Evolutionary conservation across 2,888 invertebrate species (phyloP).

Genomic region (Machimus atricapillus): DNA sequence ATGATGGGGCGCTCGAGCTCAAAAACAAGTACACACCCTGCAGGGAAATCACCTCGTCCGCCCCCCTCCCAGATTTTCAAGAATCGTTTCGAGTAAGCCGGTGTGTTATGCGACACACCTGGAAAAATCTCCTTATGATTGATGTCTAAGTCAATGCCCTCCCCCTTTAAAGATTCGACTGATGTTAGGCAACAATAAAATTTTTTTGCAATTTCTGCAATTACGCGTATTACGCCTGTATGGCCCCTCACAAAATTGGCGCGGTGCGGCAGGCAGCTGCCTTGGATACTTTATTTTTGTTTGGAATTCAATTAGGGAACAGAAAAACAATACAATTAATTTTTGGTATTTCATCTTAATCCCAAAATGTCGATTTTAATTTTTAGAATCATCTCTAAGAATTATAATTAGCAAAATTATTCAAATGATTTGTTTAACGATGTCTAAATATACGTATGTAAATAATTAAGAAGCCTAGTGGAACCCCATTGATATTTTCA

Average conservation of each 20-base stretch:
- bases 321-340: neutral
- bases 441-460: no score
- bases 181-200: neutral
- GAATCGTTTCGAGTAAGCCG: neutral
- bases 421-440: no score
- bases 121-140: neutral
- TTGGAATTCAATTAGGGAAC: neutral
- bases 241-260: neutral
- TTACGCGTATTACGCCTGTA: neutral
- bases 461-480: no score
- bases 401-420: no score
- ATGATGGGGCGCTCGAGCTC: neutral
- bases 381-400: no score
- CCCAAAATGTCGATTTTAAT: neutral
- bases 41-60: neutral
- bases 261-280: neutral
- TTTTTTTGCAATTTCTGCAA: neutral
- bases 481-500: no score
- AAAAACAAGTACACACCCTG: neutral
- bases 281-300: neutral
- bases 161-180: neutral
- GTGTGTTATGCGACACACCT: neutral
- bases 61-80: neutral
- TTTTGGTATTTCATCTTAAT: neutral
- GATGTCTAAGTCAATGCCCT: neutral